phyloP scores from a whole-genome alignment of 2,797 vertebrate genomes.

The Philypnodon macrostomus region DNA sequence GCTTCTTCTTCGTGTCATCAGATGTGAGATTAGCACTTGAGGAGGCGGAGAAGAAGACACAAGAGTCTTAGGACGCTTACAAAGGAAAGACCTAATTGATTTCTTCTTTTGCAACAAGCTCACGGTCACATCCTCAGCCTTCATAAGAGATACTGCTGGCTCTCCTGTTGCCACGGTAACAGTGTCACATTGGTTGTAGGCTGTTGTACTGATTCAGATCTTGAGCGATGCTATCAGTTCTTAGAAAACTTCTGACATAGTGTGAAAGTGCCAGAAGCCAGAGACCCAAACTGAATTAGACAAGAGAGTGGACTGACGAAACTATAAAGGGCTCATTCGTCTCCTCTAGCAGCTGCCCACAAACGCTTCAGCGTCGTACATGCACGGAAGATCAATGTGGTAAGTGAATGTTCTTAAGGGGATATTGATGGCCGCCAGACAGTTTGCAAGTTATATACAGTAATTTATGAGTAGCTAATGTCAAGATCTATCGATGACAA shows the following conservation, averaged over 20 bases:
- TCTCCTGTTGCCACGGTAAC: constrained; percentile 53
- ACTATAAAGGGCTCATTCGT: constrained; percentile 10
- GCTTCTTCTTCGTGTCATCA: constrained; percentile 39
- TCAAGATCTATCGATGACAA: no score
- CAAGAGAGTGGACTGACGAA: constrained; percentile 3
- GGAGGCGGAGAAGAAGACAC: constrained; percentile 7
- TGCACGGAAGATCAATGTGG: background rate
- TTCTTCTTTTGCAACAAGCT: constrained; percentile 12
- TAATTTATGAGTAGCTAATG: no score
- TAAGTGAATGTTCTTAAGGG: background rate
- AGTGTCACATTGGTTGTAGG: constrained; percentile 8
- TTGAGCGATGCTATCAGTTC: constrained; percentile 39
- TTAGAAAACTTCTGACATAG: constrained; percentile 30
- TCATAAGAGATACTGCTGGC: constrained; percentile 10
- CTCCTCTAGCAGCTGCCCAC: constrained; percentile 1
- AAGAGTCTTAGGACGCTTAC: constrained; percentile 17
- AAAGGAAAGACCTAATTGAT: constrained; percentile 24
- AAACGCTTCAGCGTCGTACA: background rate
- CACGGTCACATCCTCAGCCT: constrained; percentile 21
- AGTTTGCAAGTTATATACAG: no score
- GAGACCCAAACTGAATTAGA: constrained; percentile 13
- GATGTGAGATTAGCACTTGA: constrained; percentile 40
- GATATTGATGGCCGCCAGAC: no score
- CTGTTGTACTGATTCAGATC: constrained; percentile 32
- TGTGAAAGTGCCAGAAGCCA: constrained; percentile 7